Percentiles rank a stretch among this genome's conserved stretches.
These are phyloP conservation scores for Sphyrna mokarran DNA, from an alignment of 2,113 vertebrate species.

Conservation along the genomic window DNA sequence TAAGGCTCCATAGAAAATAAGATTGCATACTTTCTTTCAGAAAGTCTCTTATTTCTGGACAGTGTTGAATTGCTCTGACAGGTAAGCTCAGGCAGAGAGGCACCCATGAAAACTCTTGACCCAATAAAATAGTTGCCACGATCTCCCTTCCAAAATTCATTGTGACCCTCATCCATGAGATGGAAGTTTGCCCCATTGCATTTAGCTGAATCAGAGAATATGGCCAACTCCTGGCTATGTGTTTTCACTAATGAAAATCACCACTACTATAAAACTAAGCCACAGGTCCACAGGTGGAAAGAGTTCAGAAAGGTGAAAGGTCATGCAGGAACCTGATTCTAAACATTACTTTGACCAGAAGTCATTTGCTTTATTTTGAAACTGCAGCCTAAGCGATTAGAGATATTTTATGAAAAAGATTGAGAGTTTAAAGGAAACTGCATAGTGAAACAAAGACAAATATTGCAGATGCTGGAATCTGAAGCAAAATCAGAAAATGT, in stretches of 20 bases:
- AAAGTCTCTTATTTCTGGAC: background rate
- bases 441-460: background rate
- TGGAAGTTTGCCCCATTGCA: background rate
- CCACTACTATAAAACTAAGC: background rate
- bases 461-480: no score
- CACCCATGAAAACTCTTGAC: background rate
- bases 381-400: background rate
- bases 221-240: background rate
- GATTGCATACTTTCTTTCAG: background rate
- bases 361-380: background rate
- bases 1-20: no score
- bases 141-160: background rate
- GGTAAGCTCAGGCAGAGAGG: background rate
- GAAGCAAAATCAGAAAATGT: no score
- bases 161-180: background rate
- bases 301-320: background rate
- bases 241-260: background rate
- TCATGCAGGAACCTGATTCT: background rate
- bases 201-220: background rate
- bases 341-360: background rate
- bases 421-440: background rate
- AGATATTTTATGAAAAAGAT: background rate
- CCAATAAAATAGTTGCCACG: background rate
- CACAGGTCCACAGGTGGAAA: background rate
- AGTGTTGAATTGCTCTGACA: background rate